A percentile compares a stretch with the other conserved stretches of the same genome.
Evolutionary conservation across 2,888 invertebrate species (phyloP).

Genomic region (Syritta pipiens): DNA sequence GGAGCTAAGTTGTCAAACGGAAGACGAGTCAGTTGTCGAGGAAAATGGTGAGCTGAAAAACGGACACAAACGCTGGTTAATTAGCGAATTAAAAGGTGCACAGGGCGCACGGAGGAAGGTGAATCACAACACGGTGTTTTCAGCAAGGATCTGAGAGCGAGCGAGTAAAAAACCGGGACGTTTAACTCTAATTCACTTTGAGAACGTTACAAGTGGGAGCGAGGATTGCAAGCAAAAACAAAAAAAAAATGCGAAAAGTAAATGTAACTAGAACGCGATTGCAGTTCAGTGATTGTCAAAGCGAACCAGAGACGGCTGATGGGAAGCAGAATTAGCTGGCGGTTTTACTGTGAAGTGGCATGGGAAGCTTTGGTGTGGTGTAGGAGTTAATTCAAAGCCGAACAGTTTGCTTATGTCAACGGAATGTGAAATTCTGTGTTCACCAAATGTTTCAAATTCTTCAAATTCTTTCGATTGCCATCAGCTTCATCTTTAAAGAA

Average conservation of each 20-base stretch:
- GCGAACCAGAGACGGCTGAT: too few species aligned
- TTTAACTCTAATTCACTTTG: constrained; percentile 31
- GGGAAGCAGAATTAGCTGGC: too few species aligned
- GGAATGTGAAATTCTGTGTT: too few species aligned
- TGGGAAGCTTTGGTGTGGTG: too few species aligned
- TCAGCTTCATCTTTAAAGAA: too few species aligned
- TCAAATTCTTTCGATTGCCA: too few species aligned
- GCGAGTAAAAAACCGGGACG: neutral
- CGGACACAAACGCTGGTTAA: constrained; percentile 18
- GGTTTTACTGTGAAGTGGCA: too few species aligned
- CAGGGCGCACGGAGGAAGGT: neutral
- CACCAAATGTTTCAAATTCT: too few species aligned
- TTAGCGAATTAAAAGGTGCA: constrained; percentile 31
- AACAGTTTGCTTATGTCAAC: too few species aligned
- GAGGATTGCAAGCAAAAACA: neutral
- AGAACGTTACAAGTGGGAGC: constrained; percentile 5
- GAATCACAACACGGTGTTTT: too few species aligned
- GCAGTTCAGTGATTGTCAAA: constrained; percentile 20
- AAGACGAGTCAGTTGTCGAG: neutral
- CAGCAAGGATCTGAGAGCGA: constrained; percentile 1
- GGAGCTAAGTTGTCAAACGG: constrained; percentile 9
- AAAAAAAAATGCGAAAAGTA: neutral
- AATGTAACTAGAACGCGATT: constrained; percentile 19
- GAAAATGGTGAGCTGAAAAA: neutral
- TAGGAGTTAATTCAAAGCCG: too few species aligned